phyloP scores from a whole-genome alignment of 1,140 invertebrate genomes.

The Danaus plexippus region DNA sequence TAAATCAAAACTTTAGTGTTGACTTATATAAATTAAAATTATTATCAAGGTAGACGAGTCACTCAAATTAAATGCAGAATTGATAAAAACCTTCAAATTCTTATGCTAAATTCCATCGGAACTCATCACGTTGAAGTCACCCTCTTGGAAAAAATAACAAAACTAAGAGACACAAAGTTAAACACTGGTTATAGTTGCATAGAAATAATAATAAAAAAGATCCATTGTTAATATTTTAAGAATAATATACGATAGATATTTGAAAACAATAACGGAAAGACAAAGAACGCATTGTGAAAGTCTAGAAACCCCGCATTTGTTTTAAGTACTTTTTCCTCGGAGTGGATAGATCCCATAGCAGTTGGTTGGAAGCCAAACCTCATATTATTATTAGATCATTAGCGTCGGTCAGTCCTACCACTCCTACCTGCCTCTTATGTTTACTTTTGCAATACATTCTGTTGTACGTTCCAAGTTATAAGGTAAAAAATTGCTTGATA shows the following conservation, averaged over 20 bases:
- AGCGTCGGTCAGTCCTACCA: constrained; percentile 31
- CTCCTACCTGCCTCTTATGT: constrained; percentile 42
- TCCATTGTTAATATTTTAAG: too few relatives aligned
- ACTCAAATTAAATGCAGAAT: constrained; percentile 26
- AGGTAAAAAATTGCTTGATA: too few relatives aligned
- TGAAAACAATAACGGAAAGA: too few relatives aligned
- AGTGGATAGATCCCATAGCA: constrained; percentile 29
- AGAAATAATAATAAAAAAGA: too few relatives aligned
- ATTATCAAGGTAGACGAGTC: constrained; percentile 23
- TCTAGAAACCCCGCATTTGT: not conserved
- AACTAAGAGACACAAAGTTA: constrained; percentile 5
- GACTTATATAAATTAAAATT: too few relatives aligned
- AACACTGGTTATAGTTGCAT: too few relatives aligned
- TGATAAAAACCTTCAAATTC: constrained; percentile 11
- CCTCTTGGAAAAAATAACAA: constrained; percentile 1
- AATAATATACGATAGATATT: too few relatives aligned
- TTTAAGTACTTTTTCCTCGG: constrained; percentile 27
- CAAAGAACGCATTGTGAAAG: too few relatives aligned
- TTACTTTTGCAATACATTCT: constrained; percentile 9
- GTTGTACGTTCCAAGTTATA: too few relatives aligned
- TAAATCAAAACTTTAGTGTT: too few relatives aligned
- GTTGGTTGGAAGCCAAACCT: constrained; percentile 44
- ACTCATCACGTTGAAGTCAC: constrained; percentile 10
- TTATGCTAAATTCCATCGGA: constrained; percentile 1
- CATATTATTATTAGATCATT: constrained; percentile 60